These are phyloP conservation scores for Manduca sexta DNA, from an alignment of 1,140 invertebrate genomes.

Conservation along the genomic window DNA sequence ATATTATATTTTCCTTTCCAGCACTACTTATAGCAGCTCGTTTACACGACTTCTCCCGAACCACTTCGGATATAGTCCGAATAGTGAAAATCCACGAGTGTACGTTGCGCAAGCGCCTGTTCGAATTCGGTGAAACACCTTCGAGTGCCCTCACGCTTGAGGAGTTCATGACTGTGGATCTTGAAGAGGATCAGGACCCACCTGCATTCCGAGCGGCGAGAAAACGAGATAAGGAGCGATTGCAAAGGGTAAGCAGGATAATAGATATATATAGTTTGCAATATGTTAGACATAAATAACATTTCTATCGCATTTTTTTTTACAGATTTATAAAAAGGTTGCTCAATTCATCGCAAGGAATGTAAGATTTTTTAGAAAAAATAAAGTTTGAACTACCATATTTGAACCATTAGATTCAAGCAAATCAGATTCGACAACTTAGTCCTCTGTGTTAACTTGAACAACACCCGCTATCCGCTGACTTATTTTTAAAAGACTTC, in stretches of 20 bases:
- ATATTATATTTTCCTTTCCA: conserved; percentile 66
- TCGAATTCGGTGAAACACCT: conserved; percentile 97
- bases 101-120: conserved; percentile 91
- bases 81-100: conserved; percentile 97
- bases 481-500: too few species aligned
- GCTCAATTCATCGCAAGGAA: too few species aligned
- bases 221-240: conserved; percentile 87
- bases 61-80: conserved; percentile 91
- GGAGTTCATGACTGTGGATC: conserved; percentile 97
- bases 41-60: conserved; percentile 93
- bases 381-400: too few species aligned
- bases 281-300: too few species aligned
- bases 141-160: conserved; percentile 92
- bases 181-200: conserved; percentile 97
- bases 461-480: too few species aligned
- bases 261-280: neutral
- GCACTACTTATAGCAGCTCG: conserved; percentile 95
- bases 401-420: too few species aligned
- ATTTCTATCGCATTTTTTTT: too few species aligned
- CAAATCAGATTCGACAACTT: too few species aligned
- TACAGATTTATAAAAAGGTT: too few species aligned
- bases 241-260: conserved; percentile 77
- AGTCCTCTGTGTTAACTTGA: too few species aligned
- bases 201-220: conserved; percentile 93
- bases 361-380: too few species aligned